A percentile compares a stretch with the other conserved stretches of the same genome.
Conservation (phyloP, 2,888 invertebrate genomes). For the Ischnura elegans region DNA sequence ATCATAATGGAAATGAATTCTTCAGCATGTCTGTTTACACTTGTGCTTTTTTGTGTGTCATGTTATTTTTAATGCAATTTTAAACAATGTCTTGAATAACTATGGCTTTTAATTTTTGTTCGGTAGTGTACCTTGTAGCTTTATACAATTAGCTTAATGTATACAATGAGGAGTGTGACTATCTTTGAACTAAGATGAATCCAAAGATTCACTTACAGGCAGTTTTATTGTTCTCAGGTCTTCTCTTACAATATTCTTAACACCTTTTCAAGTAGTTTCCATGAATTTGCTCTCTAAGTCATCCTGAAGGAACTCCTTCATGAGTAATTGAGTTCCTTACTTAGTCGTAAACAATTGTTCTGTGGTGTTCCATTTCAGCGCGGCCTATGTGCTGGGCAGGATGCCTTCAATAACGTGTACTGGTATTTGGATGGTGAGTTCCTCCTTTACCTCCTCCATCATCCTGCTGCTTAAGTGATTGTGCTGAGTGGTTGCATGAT, state of each 20-base stretch:
- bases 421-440: constrained; percentile 70
- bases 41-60: constrained; percentile 60
- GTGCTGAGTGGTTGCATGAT: constrained; percentile 55
- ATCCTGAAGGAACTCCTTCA: constrained; percentile 62
- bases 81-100: constrained; percentile 56
- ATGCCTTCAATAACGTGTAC: constrained; percentile 70
- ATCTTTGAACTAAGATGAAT: constrained; percentile 41
- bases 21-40: constrained; percentile 68
- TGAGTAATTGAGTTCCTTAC: constrained; percentile 61
- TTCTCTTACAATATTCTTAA: constrained; percentile 56
- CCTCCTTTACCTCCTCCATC: constrained; percentile 61
- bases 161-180: constrained; percentile 26
- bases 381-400: constrained; percentile 70
- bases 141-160: constrained; percentile 42
- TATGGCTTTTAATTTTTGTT: constrained; percentile 63
- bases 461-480: constrained; percentile 60
- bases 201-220: constrained; percentile 28
- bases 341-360: constrained; percentile 65
- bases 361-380: constrained; percentile 70
- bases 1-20: constrained; percentile 51
- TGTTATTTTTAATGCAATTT: constrained; percentile 58
- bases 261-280: constrained; percentile 60
- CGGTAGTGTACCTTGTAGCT: constrained; percentile 58
- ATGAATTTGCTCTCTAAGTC: constrained; percentile 51
- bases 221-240: constrained; percentile 20